Evolutionary conservation across 2,888 invertebrate genomes (phyloP), one percentile per base, ranked within the genome.

Genomic region (Trachelus stipa): DNA sequence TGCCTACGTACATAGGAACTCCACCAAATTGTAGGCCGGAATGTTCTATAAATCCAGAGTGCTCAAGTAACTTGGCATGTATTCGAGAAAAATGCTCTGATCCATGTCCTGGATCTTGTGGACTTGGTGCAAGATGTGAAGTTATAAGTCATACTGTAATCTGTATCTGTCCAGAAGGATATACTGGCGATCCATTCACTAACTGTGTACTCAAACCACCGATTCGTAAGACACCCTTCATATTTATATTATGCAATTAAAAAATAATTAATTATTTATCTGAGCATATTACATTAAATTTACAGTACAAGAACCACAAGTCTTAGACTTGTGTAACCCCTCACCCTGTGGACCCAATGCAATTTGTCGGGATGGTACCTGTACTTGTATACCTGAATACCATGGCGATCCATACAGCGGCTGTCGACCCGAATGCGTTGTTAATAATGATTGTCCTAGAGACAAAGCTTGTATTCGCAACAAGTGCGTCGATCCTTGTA

Each of bases 381-480:
- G 96, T 88, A 93, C 94, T 30, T 97, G 97, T 87, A 88, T 95
- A 78, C 91, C 92, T n/a, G 95, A 95, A 85, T 96, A 95, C 88
- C 93, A 94, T 79, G 96, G 96, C 73, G 95, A 96, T 91, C 96
- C 96, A 68, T 95, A 95, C 86, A 90, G 93, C 40, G 95, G 95
- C 34, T 96, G 96, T 87, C 93, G 95, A 82, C 96, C 96, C 11
- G 96, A 96, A 92, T 96, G 96, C 89, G 93, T 96, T 23, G 92
- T 95, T 31, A 96, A 95, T 88, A 93, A 93, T 76, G 96, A 96
- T 83, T 96, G 96, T 89, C 88, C 94, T 0, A 86, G 92, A 79
- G 92, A 95, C 84, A 94, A 93, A 86, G 95, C 96, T 76, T 97
- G 97, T 88, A 93, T 95, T 69, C 93, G 93, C 85, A 95, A 95